These are phyloP conservation scores for Helicoverpa assulta DNA, from an alignment of 2,888 invertebrate species.

Conservation along the genomic window DNA sequence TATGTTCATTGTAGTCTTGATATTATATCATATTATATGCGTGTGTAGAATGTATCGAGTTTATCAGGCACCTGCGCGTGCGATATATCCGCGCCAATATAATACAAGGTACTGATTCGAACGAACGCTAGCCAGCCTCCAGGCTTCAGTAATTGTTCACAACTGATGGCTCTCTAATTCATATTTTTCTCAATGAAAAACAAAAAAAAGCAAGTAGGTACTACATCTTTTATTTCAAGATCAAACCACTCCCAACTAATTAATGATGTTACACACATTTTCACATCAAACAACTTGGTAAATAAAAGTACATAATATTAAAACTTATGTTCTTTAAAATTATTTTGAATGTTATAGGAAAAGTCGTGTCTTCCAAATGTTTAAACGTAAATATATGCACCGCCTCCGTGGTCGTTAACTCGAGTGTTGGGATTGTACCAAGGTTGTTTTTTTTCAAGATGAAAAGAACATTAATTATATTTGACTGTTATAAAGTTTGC, in stretches of 20 bases:
- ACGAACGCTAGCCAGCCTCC: conserved; percentile 44
- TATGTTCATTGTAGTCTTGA: conserved; percentile 41
- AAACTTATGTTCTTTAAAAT: conserved; percentile 54
- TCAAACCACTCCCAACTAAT: conserved; percentile 59
- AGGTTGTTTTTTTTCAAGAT: conserved; percentile 63
- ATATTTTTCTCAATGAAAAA: conserved; percentile 49
- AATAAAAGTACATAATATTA: conserved; percentile 57
- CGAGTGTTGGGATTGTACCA: conserved; percentile 62
- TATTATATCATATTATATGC: conserved; percentile 35
- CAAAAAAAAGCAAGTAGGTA: conserved; percentile 28
- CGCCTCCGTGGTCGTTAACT: conserved; percentile 67
- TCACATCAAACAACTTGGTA: conserved; percentile 61
- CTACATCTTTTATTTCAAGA: conserved; percentile 39
- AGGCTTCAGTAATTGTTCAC: conserved; percentile 45
- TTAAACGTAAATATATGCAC: conserved; percentile 66
- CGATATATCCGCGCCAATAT: conserved; percentile 32
- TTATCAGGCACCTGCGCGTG: conserved; percentile 50
- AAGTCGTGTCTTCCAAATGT: conserved; percentile 62
- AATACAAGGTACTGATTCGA: conserved; percentile 51
- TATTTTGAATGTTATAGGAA: conserved; percentile 64
- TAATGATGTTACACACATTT: conserved; percentile 53
- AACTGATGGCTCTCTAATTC: conserved; percentile 45
- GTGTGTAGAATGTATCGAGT: conserved; percentile 29
- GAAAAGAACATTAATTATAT: conserved; percentile 61
- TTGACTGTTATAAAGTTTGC: conserved; percentile 58